A percentile compares a stretch with the other conserved stretches of the same genome.
Evolutionary conservation across 1,140 invertebrate species (phyloP).

Genomic region (Theocolax elegans): DNA sequence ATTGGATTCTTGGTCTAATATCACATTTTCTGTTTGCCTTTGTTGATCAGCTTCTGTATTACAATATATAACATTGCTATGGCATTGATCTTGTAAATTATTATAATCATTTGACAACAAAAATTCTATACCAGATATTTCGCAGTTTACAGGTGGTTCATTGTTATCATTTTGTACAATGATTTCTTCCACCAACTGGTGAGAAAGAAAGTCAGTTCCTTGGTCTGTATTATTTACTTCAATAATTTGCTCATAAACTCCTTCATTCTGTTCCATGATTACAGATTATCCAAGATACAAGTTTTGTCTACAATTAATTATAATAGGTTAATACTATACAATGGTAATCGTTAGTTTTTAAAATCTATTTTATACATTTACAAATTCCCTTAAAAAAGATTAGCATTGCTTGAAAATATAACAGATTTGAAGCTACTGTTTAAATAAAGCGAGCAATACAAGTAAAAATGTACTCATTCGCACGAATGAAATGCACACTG

Average conservation of each 20-base stretch:
- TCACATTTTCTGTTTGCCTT: constrained; percentile 23
- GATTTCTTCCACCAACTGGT: constrained; percentile 30
- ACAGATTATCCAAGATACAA: not conserved
- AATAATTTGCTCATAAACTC: constrained; percentile 26
- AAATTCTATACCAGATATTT: constrained; percentile 18
- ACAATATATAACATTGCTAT: constrained; percentile 10
- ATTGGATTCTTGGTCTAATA: constrained; percentile 8
- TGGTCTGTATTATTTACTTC: constrained; percentile 8
- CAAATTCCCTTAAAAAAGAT: too few species aligned
- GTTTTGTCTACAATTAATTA: too few species aligned
- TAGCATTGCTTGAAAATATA: too few species aligned
- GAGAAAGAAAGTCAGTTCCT: constrained; percentile 7
- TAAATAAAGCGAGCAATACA: too few species aligned
- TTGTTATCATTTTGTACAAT: constrained; percentile 29
- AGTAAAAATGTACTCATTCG: too few species aligned
- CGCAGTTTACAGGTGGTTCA: constrained; percentile 3
- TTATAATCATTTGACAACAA: constrained; percentile 25
- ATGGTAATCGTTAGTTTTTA: too few species aligned
- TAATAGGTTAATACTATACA: too few species aligned
- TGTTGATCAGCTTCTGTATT: constrained; percentile 4
- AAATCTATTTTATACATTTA: too few species aligned
- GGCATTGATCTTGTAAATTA: constrained; percentile 16
- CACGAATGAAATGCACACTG: too few species aligned
- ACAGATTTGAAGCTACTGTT: too few species aligned
- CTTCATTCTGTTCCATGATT: constrained; percentile 38